Base-by-base conservation (phyloP, 2,797 vertebrate species). In the Micromesistius poutassou region DNA sequence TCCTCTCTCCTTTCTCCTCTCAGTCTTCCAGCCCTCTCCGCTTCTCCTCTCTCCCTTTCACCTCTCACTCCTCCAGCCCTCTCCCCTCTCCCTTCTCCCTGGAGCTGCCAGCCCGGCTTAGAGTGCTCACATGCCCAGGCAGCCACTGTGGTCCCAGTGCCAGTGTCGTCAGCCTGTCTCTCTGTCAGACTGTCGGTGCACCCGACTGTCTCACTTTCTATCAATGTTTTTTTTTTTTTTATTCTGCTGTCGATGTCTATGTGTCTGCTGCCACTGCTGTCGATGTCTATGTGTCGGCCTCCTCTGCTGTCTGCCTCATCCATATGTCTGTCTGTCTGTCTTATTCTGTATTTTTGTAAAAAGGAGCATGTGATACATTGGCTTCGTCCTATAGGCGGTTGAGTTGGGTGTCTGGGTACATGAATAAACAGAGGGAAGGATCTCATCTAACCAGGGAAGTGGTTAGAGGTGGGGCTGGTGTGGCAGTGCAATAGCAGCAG, bases 221-320 rank as follows among this genome's bases (percentile, higher is more conserved):
- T 71, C 70, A 19, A 3, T 42, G 40, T 42, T 42, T 30, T 28
- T 12, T 71, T 12, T 31, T 33, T 86, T 68, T 82, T 68, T 74
- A 81, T 87, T 77, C 80, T 82, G 55, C 85, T 81, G 79, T 80
- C 78, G 22, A 25, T 83, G 79, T 71, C 81, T 81, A 82, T 85
- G 5, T 86, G 6, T 75, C 71, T 71, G 74, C 38, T 0, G 38
- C 55, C 25, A 3, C 79, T 82, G 50, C 85, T 81, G 79, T 80
- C 77, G 22, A 25, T 84, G 79, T 73, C 82, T 81, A 82, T 85
- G 5, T 86, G 6, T 75, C 71, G 68, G 14, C 38, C 25, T 36
- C 75, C 14, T 6, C n/a, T 35, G 35, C 28, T 75, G 19, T 35
- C 22, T 16, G 71, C 74, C 38, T 35, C 87, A 77, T 82, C 86